These are phyloP conservation scores for Teleogryllus oceanicus DNA, from an alignment of 2,888 invertebrate genomes.

Conservation along the genomic window DNA sequence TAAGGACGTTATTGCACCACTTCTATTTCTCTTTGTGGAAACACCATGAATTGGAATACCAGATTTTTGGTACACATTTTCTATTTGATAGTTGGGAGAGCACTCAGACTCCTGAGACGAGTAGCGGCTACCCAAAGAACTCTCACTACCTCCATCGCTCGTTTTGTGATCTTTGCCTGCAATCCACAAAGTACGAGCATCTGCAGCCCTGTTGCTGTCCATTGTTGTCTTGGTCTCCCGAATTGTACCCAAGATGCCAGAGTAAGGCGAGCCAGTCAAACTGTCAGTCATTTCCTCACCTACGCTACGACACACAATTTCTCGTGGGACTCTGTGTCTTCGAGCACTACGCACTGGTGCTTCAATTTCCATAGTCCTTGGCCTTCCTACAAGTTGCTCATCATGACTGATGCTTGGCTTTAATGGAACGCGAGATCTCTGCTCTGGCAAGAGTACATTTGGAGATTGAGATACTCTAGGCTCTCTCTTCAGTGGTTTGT, in stretches of 20 bases:
- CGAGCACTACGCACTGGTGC: conserved; percentile 52
- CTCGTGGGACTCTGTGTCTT: conserved; percentile 42
- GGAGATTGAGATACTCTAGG: background rate
- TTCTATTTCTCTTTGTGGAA: conserved; percentile 36
- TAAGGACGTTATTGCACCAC: conserved; percentile 47
- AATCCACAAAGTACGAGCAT: conserved; percentile 22
- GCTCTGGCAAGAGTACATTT: conserved; percentile 6
- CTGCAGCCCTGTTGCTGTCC: conserved; percentile 46
- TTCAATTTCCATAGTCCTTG: conserved; percentile 44
- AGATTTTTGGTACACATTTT: conserved; percentile 32
- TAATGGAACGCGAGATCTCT: conserved; percentile 24
- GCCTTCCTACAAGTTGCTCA: conserved; percentile 20
- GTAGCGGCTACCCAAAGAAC: conserved; percentile 19
- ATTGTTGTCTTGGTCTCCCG: conserved; percentile 44
- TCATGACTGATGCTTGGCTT: conserved; percentile 32
- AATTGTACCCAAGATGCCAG: conserved; percentile 45
- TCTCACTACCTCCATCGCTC: conserved; percentile 26
- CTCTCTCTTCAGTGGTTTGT: background rate
- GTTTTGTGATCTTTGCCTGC: conserved; percentile 22
- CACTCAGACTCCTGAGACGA: conserved; percentile 30
- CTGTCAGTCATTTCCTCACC: conserved; percentile 51
- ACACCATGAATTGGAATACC: conserved; percentile 32
- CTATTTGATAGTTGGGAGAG: conserved; percentile 24
- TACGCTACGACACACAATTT: conserved; percentile 48
- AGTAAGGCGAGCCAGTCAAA: conserved; percentile 33